These are phyloP conservation scores for Hyla sarda DNA, from an alignment of 2,113 vertebrate species.

Conservation along the genomic window DNA sequence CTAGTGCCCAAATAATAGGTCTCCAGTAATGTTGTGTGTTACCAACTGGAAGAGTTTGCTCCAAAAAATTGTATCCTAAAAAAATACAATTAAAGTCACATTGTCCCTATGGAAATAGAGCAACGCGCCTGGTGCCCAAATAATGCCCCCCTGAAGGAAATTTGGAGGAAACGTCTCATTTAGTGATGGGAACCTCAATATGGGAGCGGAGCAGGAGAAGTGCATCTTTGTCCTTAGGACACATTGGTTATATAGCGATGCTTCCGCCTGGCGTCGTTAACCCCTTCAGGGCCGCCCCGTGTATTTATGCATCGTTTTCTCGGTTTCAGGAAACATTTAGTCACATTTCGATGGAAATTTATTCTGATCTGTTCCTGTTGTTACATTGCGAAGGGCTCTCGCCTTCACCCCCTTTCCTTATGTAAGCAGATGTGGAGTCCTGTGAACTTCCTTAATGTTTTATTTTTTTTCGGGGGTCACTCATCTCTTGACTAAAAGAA, in stretches of 20 bases:
- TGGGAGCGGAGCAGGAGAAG: not conserved
- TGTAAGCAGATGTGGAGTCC: conserved; percentile 9
- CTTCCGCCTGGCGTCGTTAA: not conserved
- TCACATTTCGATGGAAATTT: conserved; percentile 37
- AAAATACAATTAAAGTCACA: not conserved
- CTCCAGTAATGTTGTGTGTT: too few relatives aligned
- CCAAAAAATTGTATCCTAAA: not conserved
- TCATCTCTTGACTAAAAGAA: conserved; percentile 10
- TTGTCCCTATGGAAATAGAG: not conserved
- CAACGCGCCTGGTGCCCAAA: not conserved
- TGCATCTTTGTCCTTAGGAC: not conserved
- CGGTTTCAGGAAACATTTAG: conserved; percentile 37
- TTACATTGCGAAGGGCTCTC: not conserved
- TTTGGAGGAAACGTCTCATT: not conserved
- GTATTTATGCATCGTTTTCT: conserved; percentile 11
- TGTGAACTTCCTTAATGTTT: conserved; percentile 18
- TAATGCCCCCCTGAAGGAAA: too few relatives aligned
- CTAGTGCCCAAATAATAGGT: too few relatives aligned
- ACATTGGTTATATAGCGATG: too few relatives aligned
- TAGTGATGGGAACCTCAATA: not conserved
- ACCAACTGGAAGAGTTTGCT: too few relatives aligned
- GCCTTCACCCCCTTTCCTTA: conserved; percentile 25
- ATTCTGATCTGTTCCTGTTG: conserved; percentile 34
- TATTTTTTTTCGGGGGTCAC: conserved; percentile 19
- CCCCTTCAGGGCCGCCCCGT: not conserved